Base-by-base conservation (phyloP, 2,797 vertebrate genomes). In the Urophycis tenuis region DNA sequence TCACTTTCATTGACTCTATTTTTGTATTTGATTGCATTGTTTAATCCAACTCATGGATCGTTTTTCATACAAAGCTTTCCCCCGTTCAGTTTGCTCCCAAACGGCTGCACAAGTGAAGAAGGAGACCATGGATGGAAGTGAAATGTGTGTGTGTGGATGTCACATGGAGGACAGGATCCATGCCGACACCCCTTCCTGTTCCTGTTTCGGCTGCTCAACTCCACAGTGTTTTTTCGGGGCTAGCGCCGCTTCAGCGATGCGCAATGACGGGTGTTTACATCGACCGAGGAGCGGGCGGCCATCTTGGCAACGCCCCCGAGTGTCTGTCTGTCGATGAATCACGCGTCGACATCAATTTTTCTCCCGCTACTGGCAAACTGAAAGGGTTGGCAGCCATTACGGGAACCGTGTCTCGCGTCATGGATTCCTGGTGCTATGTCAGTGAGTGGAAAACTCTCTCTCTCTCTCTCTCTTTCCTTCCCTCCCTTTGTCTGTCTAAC, bases 341-440 rank as follows among this genome's bases (percentile, higher is more conserved):
- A n/a, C 19, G 22, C 45, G 4, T 49, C 45, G 12, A 22, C 22
- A 2, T 25, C 11, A 1, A 10, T 17, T n/a, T 29, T 64, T 29
- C 39, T 11, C 25, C n/a, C n/a, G 53, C 22, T 25, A 10, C 53
- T 60, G 9, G 53, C 53, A 29, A 29, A 29, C 60, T 1, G n/a
- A 0, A n/a, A 25, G 69, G 4, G 15, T 17, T 17, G 69, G 31
- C 14, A 33, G 69, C 69, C 87, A 82, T 89, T 87, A 88, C 86
- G 84, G 84, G 86, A 91, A 80, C 84, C 71, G 79, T 60, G 90
- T 87, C 80, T 86, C 69, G 14, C 78, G 81, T 89, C 90, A 92
- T 91, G 90, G 88, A 91, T 91, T 87, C 82, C 84, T 85, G 88
- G 76, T 85, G 85, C 87, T 80, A 86, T 90, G 83, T 81, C 75